Base-by-base conservation (phyloP, 1,140 invertebrate species). In the Sycophaga agraensis region DNA sequence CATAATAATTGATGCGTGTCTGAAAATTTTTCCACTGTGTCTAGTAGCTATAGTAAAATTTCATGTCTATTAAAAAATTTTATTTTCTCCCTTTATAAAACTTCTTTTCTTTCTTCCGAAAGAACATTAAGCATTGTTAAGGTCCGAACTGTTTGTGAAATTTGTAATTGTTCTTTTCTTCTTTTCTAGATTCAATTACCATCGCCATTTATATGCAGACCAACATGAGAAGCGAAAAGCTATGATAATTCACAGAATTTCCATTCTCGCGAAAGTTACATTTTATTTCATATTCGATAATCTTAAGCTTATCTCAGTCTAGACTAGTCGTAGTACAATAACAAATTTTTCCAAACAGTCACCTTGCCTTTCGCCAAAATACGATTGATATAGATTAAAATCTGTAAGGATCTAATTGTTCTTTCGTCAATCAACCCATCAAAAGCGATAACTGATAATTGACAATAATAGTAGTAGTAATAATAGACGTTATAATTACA, bases 401-500 rank as follows among this genome's bases (percentile, higher is more conserved):
- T 45, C 19, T 57, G 17, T 42, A 50, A 37, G 60, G 54, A 50
- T 51, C 60, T 43, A 43, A 43, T 49, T 40, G 5, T 40, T 57
- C 40, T 31, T 63, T n/a, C 14, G 35, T 54, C 42, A 59, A 54
- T 64, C 42, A 59, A 64, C 56, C 35, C 40, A 53, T 76, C 72
- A 71, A 74, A 74, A 72, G 73, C 71, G 66, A 74, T 76, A 74
- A 73, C 71, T 75, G 70, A 74, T 73, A 68, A 72, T 58, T 70
- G 67, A 62, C 68, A 68, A 63, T 56, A 68, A 73, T 70, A 48
- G 65, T 55, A 66, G 64, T 68, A 67, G 65, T 69, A 67, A 54
- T 53, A 48, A 48, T 26, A 48, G n/a, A 14, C 21, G 11, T 26
- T 48, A 50, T 50, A 66, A 66, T 56, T 51, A 66, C 54, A 67